Base-by-base conservation (phyloP, 92 coral and sea anemone species). In the Palythoa grandiflora region DNA sequence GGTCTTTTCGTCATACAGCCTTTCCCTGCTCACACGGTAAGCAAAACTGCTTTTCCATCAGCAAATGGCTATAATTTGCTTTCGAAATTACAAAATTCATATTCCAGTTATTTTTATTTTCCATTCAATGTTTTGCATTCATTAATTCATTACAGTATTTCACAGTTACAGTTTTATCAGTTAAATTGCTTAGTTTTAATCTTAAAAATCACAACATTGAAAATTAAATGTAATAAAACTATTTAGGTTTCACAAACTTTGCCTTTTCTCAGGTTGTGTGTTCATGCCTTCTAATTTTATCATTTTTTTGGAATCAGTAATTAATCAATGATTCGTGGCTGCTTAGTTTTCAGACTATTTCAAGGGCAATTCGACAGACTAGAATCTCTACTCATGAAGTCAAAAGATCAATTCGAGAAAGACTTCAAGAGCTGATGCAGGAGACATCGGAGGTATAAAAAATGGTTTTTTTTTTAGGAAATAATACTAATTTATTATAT, bases 301-400 rank as follows among this genome's bases (percentile, higher is more conserved):
- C 68, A 6, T 37, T 63, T 59, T 12, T 14, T 14, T 59, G 16
- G 3, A 59, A 59, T 14, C 28, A n/a, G 36, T 63, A 28, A 14
- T 16, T 60, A 14, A 14, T 2, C 20, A 16, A 17, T 5, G 19
- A 15, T 63, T 63, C 9, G n/a, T n/a, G 8, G 70, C 6, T 63
- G 70, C 70, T 47, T 78, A 97, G 99, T 47, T 88, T 97, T 35
- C 90, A 92, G 50, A 89, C 94, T 53, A 86, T 92, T 38, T 96
- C 92, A 83, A 93, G 93, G 72, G 97, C 99, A 17, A 95, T 97
- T 68, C 91, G 91, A 35, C 96, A 94, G 57, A 88, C 98, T 44
- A 93, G 96, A 65, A 78, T 97, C 51, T 93, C 98, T 38, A 95
- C 96, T 37, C 87, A 84, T 70, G 89, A 91, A 50, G 92, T 89